phyloP scores from a whole-genome alignment of 1,140 invertebrate genomes.

The Neodiprion fabricii region DNA sequence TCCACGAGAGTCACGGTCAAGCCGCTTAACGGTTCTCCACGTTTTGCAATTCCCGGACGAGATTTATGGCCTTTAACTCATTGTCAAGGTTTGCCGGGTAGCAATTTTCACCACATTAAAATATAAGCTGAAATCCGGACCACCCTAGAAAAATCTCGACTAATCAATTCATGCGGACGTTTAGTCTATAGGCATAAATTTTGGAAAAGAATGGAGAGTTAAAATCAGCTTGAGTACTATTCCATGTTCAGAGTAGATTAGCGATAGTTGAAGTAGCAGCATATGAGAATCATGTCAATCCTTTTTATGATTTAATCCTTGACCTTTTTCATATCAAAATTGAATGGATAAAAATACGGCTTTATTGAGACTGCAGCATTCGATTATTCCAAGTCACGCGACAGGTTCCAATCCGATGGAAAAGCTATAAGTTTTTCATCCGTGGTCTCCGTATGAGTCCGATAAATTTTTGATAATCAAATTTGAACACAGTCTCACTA shows the following conservation, averaged over 20 bases:
- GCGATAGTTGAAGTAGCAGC: neutral
- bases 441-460: too few species aligned
- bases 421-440: too few species aligned
- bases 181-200: neutral
- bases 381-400: too few species aligned
- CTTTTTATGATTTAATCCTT: neutral
- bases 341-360: too few species aligned
- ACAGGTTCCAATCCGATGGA: too few species aligned
- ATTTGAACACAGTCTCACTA: too few species aligned
- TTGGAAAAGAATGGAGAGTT: neutral
- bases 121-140: too few species aligned
- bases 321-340: too few species aligned
- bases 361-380: too few species aligned
- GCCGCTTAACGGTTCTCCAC: neutral
- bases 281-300: neutral
- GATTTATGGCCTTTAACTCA: neutral
- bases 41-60: neutral
- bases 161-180: too few species aligned
- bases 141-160: too few species aligned
- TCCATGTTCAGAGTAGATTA: neutral
- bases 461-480: too few species aligned
- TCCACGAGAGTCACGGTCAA: neutral
- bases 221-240: neutral
- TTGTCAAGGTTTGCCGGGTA: neutral
- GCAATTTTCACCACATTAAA: neutral